Evolutionary conservation across 2,113 vertebrate genomes (phyloP), one percentile per base, ranked within the genome.

Genomic region (Solea senegalensis): DNA sequence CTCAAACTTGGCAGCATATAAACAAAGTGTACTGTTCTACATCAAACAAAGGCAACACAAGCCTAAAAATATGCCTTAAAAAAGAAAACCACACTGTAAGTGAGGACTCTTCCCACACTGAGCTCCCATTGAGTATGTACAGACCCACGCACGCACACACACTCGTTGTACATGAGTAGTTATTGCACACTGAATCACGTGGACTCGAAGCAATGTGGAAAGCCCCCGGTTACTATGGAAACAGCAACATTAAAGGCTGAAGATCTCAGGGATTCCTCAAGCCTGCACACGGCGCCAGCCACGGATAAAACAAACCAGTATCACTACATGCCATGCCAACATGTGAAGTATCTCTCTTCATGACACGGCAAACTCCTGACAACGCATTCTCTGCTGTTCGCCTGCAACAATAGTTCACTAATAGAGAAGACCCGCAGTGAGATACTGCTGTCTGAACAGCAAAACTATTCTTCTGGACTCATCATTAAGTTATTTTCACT

Each of bases 191-290:
- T 1, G n/a, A 13, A 41, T 52, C 57, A 54, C 50, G 56, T 43
- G 62, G 63, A 74, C 73, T 69, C 44, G 78, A 68, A 81, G 65
- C 43, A 8, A 71, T 64, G 62, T 77, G 78, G 74, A 87, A 86
- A 81, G 68, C 63, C 82, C 81, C 68, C 14, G 1, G 84, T 90
- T 78, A 59, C 88, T 81, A 88, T 90, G 81, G 89, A 81, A 88
- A 92, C 88, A 76, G 76, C 73, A 46, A 72, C 72, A 83, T 75
- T 58, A 84, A 74, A 75, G 50, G 62, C 41, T 83, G 87, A 90
- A 74, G 70, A 86, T 89, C 87, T 86, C 82, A 84, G 89, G 88
- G 86, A 87, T 90, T 89, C 88, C 90, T 85, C 82, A 63, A 65
- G 83, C 40, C 71, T 69, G 74, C 66, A 51, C 66, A 51, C 50